Base-by-base conservation (phyloP, 1,140 invertebrate genomes). In the Temnothorax longispinosus region DNA sequence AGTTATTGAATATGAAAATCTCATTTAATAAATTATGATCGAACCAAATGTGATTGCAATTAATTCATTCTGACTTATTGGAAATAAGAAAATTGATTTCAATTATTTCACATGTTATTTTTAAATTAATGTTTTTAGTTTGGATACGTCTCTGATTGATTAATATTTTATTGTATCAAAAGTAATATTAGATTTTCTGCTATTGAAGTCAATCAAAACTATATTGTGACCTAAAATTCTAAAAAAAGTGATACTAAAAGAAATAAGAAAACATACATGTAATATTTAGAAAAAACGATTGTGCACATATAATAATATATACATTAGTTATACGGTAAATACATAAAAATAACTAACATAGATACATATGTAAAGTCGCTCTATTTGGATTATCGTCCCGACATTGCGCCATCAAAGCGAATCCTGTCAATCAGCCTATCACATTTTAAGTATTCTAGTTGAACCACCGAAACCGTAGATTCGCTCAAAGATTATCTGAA, bases 401-500 rank as follows among this genome's bases (percentile, higher is more conserved):
- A 71, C 50, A 71, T 32, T 56, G 38, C 27, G 3, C 4, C 7
- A 56, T 71, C 47, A 81, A 71, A 56, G 50, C 5, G 21, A 69
- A 71, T 54, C 44, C 54, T 32, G 60, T 80, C 76, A 80, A 80
- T 81, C 52, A 52, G 0, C 5, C 8, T 27, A 27, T 27, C 21
- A 50, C 54, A 50, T 69, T 47, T 27, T 13, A 41, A 13, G 10
- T n/a, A 69, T 47, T 38, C 21, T 21, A 32, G 38, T 32, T 81
- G 15, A 50, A 80, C 15, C 6, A 52, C 47, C 35, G n/a, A 69
- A 56, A 82, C 41, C 7, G 47, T 74, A 60, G 11, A 38, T 74
- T 74, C 18, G 27, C 18, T 35, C 41, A 54, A 69, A n/a, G 35
- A 82, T 47, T 84, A 47, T 21, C 27, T 18, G 50, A 84, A 58